Base-by-base conservation (phyloP, 1,140 invertebrate species). In the Palaemon carinicauda region DNA sequence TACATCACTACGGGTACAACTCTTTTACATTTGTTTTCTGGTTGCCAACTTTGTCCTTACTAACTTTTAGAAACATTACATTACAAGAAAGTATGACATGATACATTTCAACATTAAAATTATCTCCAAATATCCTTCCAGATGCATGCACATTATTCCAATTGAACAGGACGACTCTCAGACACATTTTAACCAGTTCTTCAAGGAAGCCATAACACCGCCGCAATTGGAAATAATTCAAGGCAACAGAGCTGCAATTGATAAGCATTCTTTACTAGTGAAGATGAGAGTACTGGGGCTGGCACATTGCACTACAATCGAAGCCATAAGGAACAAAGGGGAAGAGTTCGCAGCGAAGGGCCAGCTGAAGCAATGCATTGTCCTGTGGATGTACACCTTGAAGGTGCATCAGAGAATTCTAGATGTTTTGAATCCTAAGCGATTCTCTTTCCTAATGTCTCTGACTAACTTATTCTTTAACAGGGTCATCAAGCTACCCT, bases 301-400 rank as follows among this genome's bases (percentile, higher is more conserved):
- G 0, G 96, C 96, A 14, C 97, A 99, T 94, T 97, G 97, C 0
- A 97, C 99, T 91, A 98, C 97, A 31, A 97, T 96, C 90, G 98
- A 98, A 91, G 98, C 98, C 91, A 97, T 99, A 87, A 94, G 97
- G 60, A 97, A 96, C 91, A 92, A 97, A 90, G 98, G 98, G 31
- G 97, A 97, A 0, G 95, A 98, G 69, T 99, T 98, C 92, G 97
- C 98, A n/a, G 97, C 97, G 92, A 95, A 96, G 82, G 97, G 97
- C 12, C 96, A 97, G 91, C 98, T 98, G 92, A 94, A 95, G 89
- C 94, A 97, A 78, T 98, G 97, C 91, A 96, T 98, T 83, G 94
- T 96, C 90, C 93, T 99, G 50, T 99, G 98, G 97, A 97, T 97
- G 92, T 98, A 98, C 92, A 97, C 97, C n/a, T 92, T 99, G 15